Evolutionary conservation across 2,113 vertebrate genomes (phyloP), one percentile per base, ranked within the genome.

Genomic region (Nibea coibor): DNA sequence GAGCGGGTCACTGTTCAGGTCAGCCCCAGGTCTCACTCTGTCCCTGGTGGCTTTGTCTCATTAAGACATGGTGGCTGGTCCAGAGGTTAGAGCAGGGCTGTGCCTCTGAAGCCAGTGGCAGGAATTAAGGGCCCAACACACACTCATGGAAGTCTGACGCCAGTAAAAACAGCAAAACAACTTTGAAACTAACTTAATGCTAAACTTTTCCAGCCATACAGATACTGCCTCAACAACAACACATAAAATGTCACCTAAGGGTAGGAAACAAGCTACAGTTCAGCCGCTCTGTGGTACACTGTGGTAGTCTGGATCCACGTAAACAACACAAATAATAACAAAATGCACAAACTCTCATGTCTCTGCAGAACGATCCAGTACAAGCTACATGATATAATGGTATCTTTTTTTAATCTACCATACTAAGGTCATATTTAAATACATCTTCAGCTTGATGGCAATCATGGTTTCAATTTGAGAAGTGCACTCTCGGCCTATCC

Each of bases 21-120:
- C 71, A 63, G 65, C 54, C 24, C 6, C 78, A 24, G 69, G 73
- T 67, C 72, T 63, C 24, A 1, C 28, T 51, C 61, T 2, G 66
- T 5, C 62, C 48, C 83, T 71, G 26, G 1, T 0, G 42, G 80
- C 39, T 68, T 67, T 78, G 69, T 75, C 62, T 73, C 73, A 71
- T 89, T 83, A 65, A 57, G 74, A 79, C 66, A 51, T 10, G 10
- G 0, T 24, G 22, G 14, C 59, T 59, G 66, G 73, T 66, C 5
- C 57, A 20, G 39, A 58, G 82, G 53, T 51, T 53, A 54, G 62
- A 43, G 24, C 8, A 7, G 11, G 42, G 51, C 2, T 53, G 47
- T 10, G 65, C 72, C 28, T 61, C 28, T 67, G 62, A 19, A 62
- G 65, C 43, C 53, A 42, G 47, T 64, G 47, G 14, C 1, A 17